Base-by-base conservation (phyloP, 2,797 vertebrate species). In the Spinus olivaceus region DNA sequence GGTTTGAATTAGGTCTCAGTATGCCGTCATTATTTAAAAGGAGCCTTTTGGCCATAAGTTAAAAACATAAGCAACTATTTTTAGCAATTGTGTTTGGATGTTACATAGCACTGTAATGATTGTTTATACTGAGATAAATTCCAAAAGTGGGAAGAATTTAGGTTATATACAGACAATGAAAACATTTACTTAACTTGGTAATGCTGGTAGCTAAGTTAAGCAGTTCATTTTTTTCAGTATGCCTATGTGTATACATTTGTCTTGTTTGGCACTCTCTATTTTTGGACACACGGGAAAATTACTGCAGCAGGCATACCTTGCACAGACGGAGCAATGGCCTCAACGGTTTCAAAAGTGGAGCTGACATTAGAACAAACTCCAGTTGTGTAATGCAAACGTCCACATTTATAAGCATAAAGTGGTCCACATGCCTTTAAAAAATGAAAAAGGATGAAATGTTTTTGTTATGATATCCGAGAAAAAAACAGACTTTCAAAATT, bases 281-380 rank as follows among this genome's bases (percentile, higher is more conserved):
- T 96, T 86, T 41, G 19, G 93, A 95, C 86, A 92, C 59, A 90
- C 53, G 92, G 57, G 56, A 90, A 78, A 81, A 92, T 54, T 80
- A 41, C 53, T 84, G 71, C 28, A n/a, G 86, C 71, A 86, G 73
- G 46, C 91, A 54, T 98, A 99, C 98, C 98, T 98, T 94, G 97
- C 56, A 98, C 97, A 22, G 98, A 96, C 0, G 98, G 99, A n/a
- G 99, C 98, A 81, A 99, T 97, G 12, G 99, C 98, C 95, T 98
- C 98, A 53, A 99, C 70, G 10, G 99, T 98, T 97, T 99, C 94
- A 98, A 99, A 99, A 78, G 98, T 98, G 64, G 99, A 98, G 95
- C 98, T 99, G 97, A 99, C 98, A 20, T 99, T 99, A 12, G 99
- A 98, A 78, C 99, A 99, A 81, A 99, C 98, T 46, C 99, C 99